phyloP scores from a whole-genome alignment of 1,140 invertebrate species.

The Heterodera schachtii region DNA sequence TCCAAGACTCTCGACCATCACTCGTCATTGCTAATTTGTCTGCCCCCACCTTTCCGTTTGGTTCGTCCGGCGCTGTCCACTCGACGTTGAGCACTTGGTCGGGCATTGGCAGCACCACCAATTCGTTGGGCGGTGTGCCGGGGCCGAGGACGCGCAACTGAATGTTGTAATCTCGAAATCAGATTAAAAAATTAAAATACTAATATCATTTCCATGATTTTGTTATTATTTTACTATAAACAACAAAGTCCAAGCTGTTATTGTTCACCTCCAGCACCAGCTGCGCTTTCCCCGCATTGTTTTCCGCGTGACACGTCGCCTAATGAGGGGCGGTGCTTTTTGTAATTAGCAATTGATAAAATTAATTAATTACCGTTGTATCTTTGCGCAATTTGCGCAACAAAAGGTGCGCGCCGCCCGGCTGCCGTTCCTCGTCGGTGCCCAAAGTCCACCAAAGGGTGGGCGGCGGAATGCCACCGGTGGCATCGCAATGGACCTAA shows the following conservation, averaged over 20 bases:
- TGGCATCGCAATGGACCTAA: slow-evolving; percentile 45
- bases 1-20: too few species aligned
- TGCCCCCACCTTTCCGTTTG: slow-evolving; percentile 55
- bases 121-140: slow-evolving; percentile 61
- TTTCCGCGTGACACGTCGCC: slow-evolving; percentile 59
- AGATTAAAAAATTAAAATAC: neutral
- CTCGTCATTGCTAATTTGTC: neutral
- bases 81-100: slow-evolving; percentile 61
- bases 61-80: slow-evolving; percentile 64
- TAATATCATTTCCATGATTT: too few species aligned
- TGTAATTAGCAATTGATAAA: neutral
- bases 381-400: slow-evolving; percentile 55
- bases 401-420: slow-evolving; percentile 46
- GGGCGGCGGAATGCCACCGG: slow-evolving; percentile 60
- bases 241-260: too few species aligned
- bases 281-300: slow-evolving; percentile 61
- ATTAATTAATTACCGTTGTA: slow-evolving; percentile 29
- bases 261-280: slow-evolving; percentile 41
- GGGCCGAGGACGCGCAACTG: slow-evolving; percentile 42
- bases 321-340: neutral
- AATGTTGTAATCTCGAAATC: neutral
- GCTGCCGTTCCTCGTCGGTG: slow-evolving; percentile 41
- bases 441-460: slow-evolving; percentile 53
- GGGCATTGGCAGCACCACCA: slow-evolving; percentile 55
- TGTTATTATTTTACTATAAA: too few species aligned